Base-by-base conservation (phyloP, 2,888 invertebrate genomes). In the Pimpla rufipes region DNA sequence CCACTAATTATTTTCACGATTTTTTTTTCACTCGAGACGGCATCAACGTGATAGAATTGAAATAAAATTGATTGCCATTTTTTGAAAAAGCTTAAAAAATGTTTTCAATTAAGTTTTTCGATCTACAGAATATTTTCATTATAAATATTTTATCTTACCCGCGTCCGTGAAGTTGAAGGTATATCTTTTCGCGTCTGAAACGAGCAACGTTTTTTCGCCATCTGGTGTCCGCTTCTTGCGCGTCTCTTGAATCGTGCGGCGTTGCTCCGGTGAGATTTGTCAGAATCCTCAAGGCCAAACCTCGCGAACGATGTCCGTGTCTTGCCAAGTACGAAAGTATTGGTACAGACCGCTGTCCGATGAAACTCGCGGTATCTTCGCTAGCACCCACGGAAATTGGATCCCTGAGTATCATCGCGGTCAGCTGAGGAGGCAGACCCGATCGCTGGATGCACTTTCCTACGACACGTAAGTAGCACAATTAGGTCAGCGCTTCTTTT, bases 331-430 rank as follows among this genome's bases (percentile, higher is more conserved):
- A 57, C 47, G 35, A 23, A 40, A 11, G 45, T 21, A 64, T 57
- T 57, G 10, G 7, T n/a, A n/a, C n/a, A 1, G 11, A 29, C 42
- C 23, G 13, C 16, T 70, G 37, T 13, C 40, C 23, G 47, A 67
- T 35, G 23, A 57, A 16, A 5, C 21, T 42, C 16, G 57, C 23
- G 13, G 52, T n/a, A n/a, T 57, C 57, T 57, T 71, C 57, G 16
- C 18, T 57, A 45, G n/a, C 71, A 16, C 42, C 42, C 57, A 11
- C 71, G 71, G 71, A 71, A 59, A 71, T 71, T 71, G 71, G 45
- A 71, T 71, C 40, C 16, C 42, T 23, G 57, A 71, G 71, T n/a
- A n/a, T 18, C 37, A 45, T 29, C n/a, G n/a, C 45, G 42, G 16
- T 71, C 57, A 57, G n/a, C 45, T 59, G 23, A 42, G 45, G 11